Percentiles rank a stretch among this genome's conserved stretches.
Evolutionary conservation across 2,113 vertebrate species (phyloP).

Genomic region (Trichomycterus rosablanca): DNA sequence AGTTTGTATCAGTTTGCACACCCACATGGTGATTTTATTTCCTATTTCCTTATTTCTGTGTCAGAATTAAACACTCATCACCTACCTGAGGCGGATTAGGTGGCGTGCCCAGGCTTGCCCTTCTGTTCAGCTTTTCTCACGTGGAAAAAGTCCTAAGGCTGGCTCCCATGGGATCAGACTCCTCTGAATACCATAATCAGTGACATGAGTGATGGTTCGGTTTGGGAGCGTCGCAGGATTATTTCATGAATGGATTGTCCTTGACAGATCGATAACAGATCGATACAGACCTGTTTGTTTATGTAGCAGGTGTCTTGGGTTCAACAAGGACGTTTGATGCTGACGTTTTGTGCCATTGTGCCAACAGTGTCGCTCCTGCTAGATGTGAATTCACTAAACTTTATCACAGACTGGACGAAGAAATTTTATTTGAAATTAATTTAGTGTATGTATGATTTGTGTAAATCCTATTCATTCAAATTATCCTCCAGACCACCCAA

Average conservation of each 20-base stretch:
- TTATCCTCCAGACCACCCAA: too few species aligned
- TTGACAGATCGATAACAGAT: not conserved
- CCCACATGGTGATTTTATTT: too few species aligned
- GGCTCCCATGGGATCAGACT: constrained; percentile 19
- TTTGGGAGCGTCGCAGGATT: not conserved
- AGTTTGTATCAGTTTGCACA: constrained; percentile 25
- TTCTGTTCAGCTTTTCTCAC: not conserved
- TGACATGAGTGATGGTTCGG: constrained; percentile 1
- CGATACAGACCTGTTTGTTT: not conserved
- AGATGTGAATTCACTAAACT: too few species aligned
- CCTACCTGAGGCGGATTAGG: constrained; percentile 10
- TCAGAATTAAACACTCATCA: constrained; percentile 41
- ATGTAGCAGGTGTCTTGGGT: not conserved
- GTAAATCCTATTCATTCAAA: too few species aligned
- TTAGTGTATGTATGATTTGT: too few species aligned
- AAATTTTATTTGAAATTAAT: too few species aligned
- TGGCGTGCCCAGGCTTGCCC: constrained; percentile 20
- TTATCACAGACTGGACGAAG: too few species aligned
- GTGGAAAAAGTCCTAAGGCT: constrained; percentile 13
- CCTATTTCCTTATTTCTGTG: constrained; percentile 9
- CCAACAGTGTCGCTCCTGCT: too few species aligned
- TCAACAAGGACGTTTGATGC: too few species aligned
- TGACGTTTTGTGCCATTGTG: too few species aligned
- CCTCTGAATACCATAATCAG: constrained; percentile 11
- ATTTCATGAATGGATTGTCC: not conserved